These are phyloP conservation scores for Xestia ashworthii DNA, from an alignment of 2,888 invertebrate genomes.

Conservation along the genomic window DNA sequence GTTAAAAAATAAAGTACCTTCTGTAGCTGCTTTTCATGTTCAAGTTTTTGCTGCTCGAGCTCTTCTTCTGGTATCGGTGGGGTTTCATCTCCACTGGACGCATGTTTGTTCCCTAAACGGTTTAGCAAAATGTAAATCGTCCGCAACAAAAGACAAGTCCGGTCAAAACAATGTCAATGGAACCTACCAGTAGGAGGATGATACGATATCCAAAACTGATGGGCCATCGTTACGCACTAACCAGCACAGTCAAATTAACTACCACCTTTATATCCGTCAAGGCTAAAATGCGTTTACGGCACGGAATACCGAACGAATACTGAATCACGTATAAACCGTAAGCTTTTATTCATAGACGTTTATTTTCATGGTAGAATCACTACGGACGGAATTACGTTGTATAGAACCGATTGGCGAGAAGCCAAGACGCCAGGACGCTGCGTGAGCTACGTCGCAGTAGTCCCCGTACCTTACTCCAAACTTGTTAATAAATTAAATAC, in stretches of 20 bases:
- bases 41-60: conserved; percentile 91
- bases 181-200: conserved; percentile 94
- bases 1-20: conserved; percentile 75
- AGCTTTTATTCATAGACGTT: conserved; percentile 88
- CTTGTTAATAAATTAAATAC: conserved; percentile 6
- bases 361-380: conserved; percentile 83
- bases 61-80: conserved; percentile 88
- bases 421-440: conserved; percentile 71
- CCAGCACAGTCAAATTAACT: conserved; percentile 44
- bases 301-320: conserved; percentile 69
- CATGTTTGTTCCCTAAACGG: conserved; percentile 82
- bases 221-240: conserved; percentile 92
- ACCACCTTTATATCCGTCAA: conserved; percentile 36
- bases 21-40: conserved; percentile 92
- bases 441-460: conserved; percentile 25
- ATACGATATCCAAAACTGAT: conserved; percentile 96
- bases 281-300: conserved; percentile 62
- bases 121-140: conserved; percentile 34
- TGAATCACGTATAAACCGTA: conserved; percentile 75
- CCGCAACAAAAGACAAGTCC: conserved; percentile 34
- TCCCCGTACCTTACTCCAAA: conserved; percentile 31
- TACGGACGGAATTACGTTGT: conserved; percentile 75
- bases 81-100: conserved; percentile 89
- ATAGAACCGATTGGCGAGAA: conserved; percentile 77
- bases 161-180: conserved; percentile 29